Conservation (phyloP, 53 echinoderm and acorn worm species). For the Antedon mediterranea region DNA sequence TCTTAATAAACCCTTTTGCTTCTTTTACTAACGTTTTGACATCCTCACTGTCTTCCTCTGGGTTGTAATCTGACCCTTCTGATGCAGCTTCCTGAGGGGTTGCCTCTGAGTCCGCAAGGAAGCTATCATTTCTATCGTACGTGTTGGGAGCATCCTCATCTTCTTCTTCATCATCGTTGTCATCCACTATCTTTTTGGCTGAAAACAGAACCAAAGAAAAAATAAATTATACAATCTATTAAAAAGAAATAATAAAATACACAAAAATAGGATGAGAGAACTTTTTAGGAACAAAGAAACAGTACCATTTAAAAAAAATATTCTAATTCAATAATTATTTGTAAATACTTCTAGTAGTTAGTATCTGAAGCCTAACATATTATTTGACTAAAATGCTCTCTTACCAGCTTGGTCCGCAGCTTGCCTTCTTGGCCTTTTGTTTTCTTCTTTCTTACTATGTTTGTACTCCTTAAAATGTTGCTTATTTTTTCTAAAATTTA, state of each 20-base stretch:
- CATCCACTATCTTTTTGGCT: not conserved
- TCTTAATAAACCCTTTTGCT: conserved; percentile 42
- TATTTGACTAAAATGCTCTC: too few relatives aligned
- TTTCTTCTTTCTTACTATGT: conserved; percentile 39
- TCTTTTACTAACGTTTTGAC: conserved; percentile 21
- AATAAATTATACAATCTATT: too few relatives aligned
- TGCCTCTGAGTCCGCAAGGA: conserved; percentile 29
- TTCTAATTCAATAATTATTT: too few relatives aligned
- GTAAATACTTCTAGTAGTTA: too few relatives aligned
- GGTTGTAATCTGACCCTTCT: conserved; percentile 46
- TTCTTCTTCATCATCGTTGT: conserved; percentile 31
- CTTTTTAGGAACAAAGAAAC: too few relatives aligned
- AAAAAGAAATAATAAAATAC: too few relatives aligned
- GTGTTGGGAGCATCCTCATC: conserved; percentile 72
- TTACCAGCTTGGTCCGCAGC: conserved; percentile 54
- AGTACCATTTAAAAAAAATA: too few relatives aligned
- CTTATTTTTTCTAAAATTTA: conserved; percentile 41
- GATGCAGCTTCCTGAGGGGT: conserved; percentile 6
- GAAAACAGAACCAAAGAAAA: not conserved
- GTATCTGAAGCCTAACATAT: too few relatives aligned
- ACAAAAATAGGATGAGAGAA: too few relatives aligned
- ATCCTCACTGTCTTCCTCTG: conserved; percentile 25
- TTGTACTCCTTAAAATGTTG: conserved; percentile 47
- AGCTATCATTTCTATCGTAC: conserved; percentile 75
- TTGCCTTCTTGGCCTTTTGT: not conserved